Percentiles rank a stretch among this genome's conserved stretches.
phyloP scores from a whole-genome alignment of 2,797 vertebrate genomes.

The Enteromius argenteus region DNA sequence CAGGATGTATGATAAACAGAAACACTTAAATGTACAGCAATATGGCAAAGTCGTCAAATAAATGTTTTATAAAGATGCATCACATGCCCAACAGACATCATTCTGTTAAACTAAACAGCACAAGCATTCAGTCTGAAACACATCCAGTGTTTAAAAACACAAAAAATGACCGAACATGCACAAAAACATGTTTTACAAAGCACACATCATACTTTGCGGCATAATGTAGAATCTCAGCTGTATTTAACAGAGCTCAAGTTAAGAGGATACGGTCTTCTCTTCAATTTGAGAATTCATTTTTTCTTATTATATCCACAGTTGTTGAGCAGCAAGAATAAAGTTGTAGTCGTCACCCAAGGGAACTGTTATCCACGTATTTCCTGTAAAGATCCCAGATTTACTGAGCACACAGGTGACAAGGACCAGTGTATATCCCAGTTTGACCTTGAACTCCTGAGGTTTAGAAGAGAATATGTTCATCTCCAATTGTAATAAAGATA shows the following conservation, averaged over 20 bases:
- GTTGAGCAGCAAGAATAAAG: constrained; percentile 46
- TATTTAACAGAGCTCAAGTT: constrained; percentile 16
- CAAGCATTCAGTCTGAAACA: constrained; percentile 34
- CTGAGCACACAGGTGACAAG: background rate
- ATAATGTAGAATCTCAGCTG: constrained; percentile 4
- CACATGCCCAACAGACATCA: constrained; percentile 16
- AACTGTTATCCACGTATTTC: constrained; percentile 2
- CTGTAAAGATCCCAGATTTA: constrained; percentile 24
- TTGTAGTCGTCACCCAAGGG: constrained; percentile 11
- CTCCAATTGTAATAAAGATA: constrained; percentile 85
- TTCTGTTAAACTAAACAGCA: constrained; percentile 38
- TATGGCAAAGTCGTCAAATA: constrained; percentile 1
- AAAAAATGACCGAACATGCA: constrained; percentile 15
- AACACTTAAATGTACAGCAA: constrained; percentile 29
- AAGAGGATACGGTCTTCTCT: constrained; percentile 6
- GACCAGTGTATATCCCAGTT: constrained; percentile 26
- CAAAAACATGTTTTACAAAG: constrained; percentile 35
- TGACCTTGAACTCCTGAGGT: background rate
- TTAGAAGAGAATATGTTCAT: constrained; percentile 59
- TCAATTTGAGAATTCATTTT: background rate
- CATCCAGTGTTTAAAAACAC: constrained; percentile 45
- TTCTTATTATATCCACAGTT: constrained; percentile 17
- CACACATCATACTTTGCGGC: constrained; percentile 1
- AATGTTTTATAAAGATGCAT: constrained; percentile 11
- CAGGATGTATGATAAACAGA: constrained; percentile 28